Evolutionary conservation across 2,797 vertebrate species (phyloP).

Genomic region (Brachymystax lenok): DNA sequence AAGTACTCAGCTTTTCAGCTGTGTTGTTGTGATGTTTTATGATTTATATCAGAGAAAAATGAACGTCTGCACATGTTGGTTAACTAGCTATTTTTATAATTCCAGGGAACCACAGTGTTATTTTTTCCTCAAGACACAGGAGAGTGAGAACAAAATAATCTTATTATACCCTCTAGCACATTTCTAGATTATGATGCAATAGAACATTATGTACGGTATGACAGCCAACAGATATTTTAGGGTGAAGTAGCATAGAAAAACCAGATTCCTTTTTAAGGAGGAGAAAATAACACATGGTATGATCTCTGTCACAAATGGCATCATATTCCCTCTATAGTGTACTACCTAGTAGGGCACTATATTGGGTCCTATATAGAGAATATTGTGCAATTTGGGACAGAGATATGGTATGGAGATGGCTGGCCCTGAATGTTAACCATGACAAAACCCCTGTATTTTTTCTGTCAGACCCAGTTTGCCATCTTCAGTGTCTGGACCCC

Average conservation of each 20-base stretch:
- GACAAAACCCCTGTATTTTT: slow-evolving; percentile 1
- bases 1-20: slow-evolving; percentile 15
- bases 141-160: slow-evolving; percentile 30
- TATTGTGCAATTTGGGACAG: neutral
- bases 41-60: slow-evolving; percentile 40
- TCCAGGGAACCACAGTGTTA: neutral
- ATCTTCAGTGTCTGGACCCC: neutral
- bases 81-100: slow-evolving; percentile 7
- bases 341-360: no score
- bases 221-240: neutral
- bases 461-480: neutral
- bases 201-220: slow-evolving; percentile 1
- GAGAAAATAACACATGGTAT: neutral
- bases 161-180: slow-evolving; percentile 12
- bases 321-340: no score
- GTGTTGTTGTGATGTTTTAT: slow-evolving; percentile 44
- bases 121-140: neutral
- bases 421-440: slow-evolving; percentile 13
- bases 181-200: slow-evolving; percentile 25
- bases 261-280: neutral
- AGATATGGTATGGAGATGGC: neutral
- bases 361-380: neutral
- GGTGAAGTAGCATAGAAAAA: neutral
- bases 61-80: slow-evolving; percentile 7
- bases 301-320: no score